Evolutionary conservation across 2,797 vertebrate species (phyloP).

Genomic region (Lagocephalus sceleratus): DNA sequence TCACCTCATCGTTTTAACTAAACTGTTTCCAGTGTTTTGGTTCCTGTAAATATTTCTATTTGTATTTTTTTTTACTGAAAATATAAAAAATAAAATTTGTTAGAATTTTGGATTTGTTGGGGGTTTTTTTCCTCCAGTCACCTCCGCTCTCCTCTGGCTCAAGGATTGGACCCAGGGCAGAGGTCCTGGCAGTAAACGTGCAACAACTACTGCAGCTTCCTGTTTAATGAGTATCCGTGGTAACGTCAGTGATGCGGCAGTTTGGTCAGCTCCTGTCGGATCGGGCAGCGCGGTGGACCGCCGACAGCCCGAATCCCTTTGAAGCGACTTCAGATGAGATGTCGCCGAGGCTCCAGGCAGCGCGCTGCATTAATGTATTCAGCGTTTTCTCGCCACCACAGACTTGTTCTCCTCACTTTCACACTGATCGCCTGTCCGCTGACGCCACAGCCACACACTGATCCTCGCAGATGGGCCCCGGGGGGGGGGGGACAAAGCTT

Average conservation of each 20-base stretch:
- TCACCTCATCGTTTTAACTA: conserved; percentile 3
- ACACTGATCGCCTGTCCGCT: conserved; percentile 38
- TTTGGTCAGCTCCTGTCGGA: background rate
- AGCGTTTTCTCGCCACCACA: conserved; percentile 54
- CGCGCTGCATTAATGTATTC: conserved; percentile 49
- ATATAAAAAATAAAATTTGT: conserved; percentile 38
- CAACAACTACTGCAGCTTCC: too few species aligned
- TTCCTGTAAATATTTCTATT: conserved; percentile 51
- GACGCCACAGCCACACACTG: conserved; percentile 19
- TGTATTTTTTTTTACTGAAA: conserved; percentile 13
- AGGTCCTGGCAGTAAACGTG: too few species aligned
- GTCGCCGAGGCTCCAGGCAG: conserved; percentile 25
- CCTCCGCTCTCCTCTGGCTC: too few species aligned
- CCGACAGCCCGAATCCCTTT: conserved; percentile 6
- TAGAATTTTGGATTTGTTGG: conserved; percentile 18
- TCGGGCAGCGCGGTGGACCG: too few species aligned
- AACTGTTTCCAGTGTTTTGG: conserved; percentile 13
- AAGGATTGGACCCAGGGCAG: too few species aligned
- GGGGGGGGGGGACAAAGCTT: conserved; percentile 6
- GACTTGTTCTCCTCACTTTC: conserved; percentile 56
- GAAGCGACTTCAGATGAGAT: conserved; percentile 5
- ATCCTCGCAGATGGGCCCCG: conserved; percentile 37
- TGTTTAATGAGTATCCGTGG: too few species aligned
- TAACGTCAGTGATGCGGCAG: too few species aligned
- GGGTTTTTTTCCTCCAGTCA: too few species aligned